Base-by-base conservation (phyloP, 2,797 vertebrate species). In the Pelobates cultripes region DNA sequence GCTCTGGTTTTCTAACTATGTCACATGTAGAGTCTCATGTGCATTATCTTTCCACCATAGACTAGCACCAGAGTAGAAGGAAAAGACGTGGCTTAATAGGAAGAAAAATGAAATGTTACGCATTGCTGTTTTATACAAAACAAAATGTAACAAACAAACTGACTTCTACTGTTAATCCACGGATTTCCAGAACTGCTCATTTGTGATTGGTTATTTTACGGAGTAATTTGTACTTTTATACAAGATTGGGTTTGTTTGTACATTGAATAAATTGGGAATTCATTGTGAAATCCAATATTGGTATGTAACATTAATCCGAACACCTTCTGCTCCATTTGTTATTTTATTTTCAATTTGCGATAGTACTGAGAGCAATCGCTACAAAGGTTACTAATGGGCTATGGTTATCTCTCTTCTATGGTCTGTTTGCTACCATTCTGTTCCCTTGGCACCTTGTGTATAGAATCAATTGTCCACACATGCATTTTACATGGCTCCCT, bases 261-360 rank as follows among this genome's bases (percentile, higher is more conserved):
- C 5, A 61, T 61, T 61, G 14, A 61, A 61, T n/a, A 61, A 61
- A 61, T 14, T 14, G 57, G 10, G 15, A 17, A 61, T 61, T 3
- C 14, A 15, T 61, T 61, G 1, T 60, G 57, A 13, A 64, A 64
- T 17, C 61, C 61, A 64, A 64, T 64, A 17, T 28, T 64, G 3
- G 14, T 7, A 40, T 1, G 17, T 7, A 6, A 4, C 7, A 40
- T 28, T n/a, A 40, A 6, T 15, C 14, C 28, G n/a, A 3, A 64
- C 61, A 14, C 44, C 10, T 14, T 44, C 71, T 60, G 17, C 45
- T 69, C 66, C 51, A 12, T 61, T 43, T 45, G 43, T 76, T 55
- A 55, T 63, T 75, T 28, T 69, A n/a, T n/a, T 80, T 80, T 57
- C 64, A 43, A 13, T 74, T 43, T 75, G 51, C 12, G n/a, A 66